Evolutionary conservation across 2,113 vertebrate genomes (phyloP), one percentile per base, ranked within the genome.

Genomic region (Fulica atra): DNA sequence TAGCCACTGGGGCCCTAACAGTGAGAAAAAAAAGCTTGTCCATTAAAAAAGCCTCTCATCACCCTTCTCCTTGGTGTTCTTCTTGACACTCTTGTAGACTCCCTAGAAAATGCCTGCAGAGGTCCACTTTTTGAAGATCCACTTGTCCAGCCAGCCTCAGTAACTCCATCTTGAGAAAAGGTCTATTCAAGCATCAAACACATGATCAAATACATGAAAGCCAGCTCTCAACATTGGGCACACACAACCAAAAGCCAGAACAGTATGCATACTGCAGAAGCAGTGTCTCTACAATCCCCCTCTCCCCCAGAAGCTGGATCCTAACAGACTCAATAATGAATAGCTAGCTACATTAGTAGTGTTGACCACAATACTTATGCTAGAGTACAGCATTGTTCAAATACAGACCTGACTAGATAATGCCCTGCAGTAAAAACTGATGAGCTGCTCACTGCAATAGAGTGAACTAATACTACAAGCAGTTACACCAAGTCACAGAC

Each of bases 11-110:
- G 87, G 91, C 95, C 95, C 96, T 89, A 74, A 91, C 61, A 96
- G 94, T 73, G 86, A 88, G 80, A 95, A 92, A 90, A 92, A 90
- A 91, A 95, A 81, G 20, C 63, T 91, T 86, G 60, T 97, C 98
- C 97, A 96, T 92, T 91, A 91, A 59, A 97, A 93, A 98, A 98
- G 95, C 97, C 98, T 98, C 96, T 97, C 97, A 96, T 98, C 98
- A 98, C 98, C 98, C 98, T 98, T 98, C 97, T 98, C 87, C 98
- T 98, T 89, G 98, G 98, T 96, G 98, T 96, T 98, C 98, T 97
- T 98, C 98, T 98, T 13, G 97, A 94, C 91, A 98, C 97, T 98
- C 97, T 97, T 80, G 98, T 95, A 81, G 98, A 93, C 57, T 98
- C 98, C 97, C 98, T 98, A 98, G 97, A 98, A 97, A 98, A 96